Evolutionary conservation across 2,888 invertebrate genomes (phyloP), one percentile per base, ranked within the genome.

Genomic region (Polia nebulosa): DNA sequence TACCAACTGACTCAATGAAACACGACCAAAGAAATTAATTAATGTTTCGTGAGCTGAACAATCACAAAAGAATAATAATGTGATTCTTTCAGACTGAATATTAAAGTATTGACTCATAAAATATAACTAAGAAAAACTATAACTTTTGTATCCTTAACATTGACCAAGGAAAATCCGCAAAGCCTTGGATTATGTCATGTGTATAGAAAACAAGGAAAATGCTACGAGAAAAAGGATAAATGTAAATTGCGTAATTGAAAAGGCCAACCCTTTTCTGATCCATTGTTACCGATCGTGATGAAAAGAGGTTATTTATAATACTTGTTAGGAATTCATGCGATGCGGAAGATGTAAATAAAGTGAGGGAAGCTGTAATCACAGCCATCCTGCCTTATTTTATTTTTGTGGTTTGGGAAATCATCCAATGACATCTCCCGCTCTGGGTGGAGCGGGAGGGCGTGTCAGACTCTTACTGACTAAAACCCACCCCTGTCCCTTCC

Each of bases 221-320:
- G 11, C 27, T 27, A n/a, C 32, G 34, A 55, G 17, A 52, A 45
- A 45, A 47, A 29, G n/a, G 15, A 47, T 29, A 39, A 17, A 39
- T 47, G 66, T 36, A 22, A 41, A 56, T 20, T 62, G 13, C 20
- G 51, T 70, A 56, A 62, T 67, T 63, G 67, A 76, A 66, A 59
- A 9, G 45, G 45, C 1, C 45, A 72, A 56, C 29, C 72, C 41
- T 65, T 72, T 57, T 56, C 55, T 56, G 55, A 72, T 25, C 72
- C 47, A 66, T 67, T 63, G 55, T 51, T 51, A 51, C 34, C 25
- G 34, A 32, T 51, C 25, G 29, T n/a, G 49, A 51, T 55, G 36
- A 41, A 5, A 17, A 3, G 20, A 53, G 22, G 45, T 47, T 55
- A 49, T 58, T 59, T 41, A 36, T 65, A 36, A 47, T 29, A 59